Evolutionary conservation across 2,888 invertebrate genomes (phyloP).

Genomic region (Stenodema calcarata): DNA sequence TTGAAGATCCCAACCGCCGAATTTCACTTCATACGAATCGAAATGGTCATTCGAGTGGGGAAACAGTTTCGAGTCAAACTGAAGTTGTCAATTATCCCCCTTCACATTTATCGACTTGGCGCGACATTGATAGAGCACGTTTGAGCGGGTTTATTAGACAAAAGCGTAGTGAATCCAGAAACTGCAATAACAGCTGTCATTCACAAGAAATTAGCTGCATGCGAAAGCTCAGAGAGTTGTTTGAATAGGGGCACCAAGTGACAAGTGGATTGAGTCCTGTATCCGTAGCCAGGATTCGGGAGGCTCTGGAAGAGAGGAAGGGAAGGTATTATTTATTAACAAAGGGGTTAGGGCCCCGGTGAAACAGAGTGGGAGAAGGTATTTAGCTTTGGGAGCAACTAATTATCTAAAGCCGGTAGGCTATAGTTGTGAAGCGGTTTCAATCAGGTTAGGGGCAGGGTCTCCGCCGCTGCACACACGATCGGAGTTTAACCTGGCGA

Average conservation of each 20-base stretch:
- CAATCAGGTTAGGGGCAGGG: conserved; percentile 20
- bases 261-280: conserved; percentile 5
- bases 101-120: not conserved
- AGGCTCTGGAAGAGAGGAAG: not conserved
- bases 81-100: conserved; percentile 10
- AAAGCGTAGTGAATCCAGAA: conserved; percentile 27
- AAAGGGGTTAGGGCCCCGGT: not conserved
- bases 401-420: conserved; percentile 46
- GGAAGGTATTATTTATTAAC: conserved; percentile 38
- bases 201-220: conserved; percentile 46
- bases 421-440: conserved; percentile 41
- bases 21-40: not conserved
- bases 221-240: conserved; percentile 1
- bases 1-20: not conserved
- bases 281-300: not conserved
- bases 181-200: conserved; percentile 46
- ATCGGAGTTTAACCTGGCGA: conserved; percentile 37
- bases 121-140: conserved; percentile 20
- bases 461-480: conserved; percentile 23
- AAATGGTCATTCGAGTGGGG: not conserved
- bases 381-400: conserved; percentile 46
- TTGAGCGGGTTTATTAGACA: not conserved
- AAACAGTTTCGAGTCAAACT: not conserved
- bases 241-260: conserved; percentile 29
- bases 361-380: not conserved